Base-by-base conservation (phyloP, 2,888 invertebrate genomes). In the Drosophila multiciliata region DNA sequence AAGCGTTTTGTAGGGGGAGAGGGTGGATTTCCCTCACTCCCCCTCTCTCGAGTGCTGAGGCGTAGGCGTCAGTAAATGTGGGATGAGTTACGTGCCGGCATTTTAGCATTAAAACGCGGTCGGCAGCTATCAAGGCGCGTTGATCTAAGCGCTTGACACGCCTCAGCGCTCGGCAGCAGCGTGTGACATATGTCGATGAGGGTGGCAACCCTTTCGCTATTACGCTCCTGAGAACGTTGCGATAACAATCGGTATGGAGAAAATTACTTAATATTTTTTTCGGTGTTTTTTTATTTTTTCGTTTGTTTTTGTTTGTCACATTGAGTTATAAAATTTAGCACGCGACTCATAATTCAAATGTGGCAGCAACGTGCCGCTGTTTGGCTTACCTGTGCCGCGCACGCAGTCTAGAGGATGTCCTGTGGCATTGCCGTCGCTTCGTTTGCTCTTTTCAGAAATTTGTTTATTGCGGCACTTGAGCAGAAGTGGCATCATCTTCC, bases 381-480 rank as follows among this genome's bases (percentile, higher is more conserved):
- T 55, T 20, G 36, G 64, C 33, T 63, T 74, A 74, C 76, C 78
- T 78, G 76, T 48, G 64, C 48, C 53, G 49, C 61, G 60, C 87
- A 83, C 85, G 77, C 73, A 73, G 66, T 54, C 62, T 48, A 38
- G 66, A 78, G 75, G 57, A 70, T 82, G 70, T 69, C 68, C 68
- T 74, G 33, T 32, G 53, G 49, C 36, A 35, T 60, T 60, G 73
- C 63, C 63, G 57, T 58, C 66, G 74, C 78, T 75, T 61, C 69
- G 64, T 74, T 74, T 81, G 66, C 61, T 68, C 62, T 73, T 72
- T 82, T 60, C 67, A 69, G 74, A 87, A 87, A 87, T 87, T 87
- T 87, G 87, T 87, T 87, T 87, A 87, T 87, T 90, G 90, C 87
- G 84, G 89, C 87, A 87, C 87, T 87, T 90, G 90, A 87, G 78